A percentile compares a stretch with the other conserved stretches of the same genome.
These are phyloP conservation scores for Digitonthophagus gazella DNA, from an alignment of 2,888 invertebrate genomes.

Conservation along the genomic window DNA sequence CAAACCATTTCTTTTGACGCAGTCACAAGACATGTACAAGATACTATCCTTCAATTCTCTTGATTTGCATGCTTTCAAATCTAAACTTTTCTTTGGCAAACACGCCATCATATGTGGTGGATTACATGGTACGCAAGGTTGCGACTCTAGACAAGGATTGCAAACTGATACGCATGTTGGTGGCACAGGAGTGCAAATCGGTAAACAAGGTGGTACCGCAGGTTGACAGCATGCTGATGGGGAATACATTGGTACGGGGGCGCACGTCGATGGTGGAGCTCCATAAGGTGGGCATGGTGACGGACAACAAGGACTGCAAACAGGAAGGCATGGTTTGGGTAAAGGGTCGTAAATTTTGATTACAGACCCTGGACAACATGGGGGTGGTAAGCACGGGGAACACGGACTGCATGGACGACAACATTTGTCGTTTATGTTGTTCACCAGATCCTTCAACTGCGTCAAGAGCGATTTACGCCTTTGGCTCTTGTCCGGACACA, in stretches of 20 bases:
- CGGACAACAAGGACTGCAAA: constrained; percentile 57
- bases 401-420: constrained; percentile 31
- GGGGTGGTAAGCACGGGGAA: constrained; percentile 48
- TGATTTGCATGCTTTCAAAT: constrained; percentile 49
- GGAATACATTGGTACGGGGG: constrained; percentile 44
- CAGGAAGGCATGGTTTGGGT: constrained; percentile 59
- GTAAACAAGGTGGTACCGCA: constrained; percentile 31
- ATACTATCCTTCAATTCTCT: constrained; percentile 58
- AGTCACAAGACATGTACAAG: constrained; percentile 58
- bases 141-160: constrained; percentile 54
- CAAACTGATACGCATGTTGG: constrained; percentile 55
- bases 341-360: constrained; percentile 57
- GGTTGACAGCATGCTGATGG: no score
- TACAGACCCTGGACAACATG: constrained; percentile 42
- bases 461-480: constrained; percentile 41
- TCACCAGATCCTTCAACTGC: constrained; percentile 43
- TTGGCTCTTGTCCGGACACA: constrained; percentile 34
- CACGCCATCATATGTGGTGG: no score
- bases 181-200: constrained; percentile 44
- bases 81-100: constrained; percentile 40
- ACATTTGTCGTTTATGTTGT: constrained; percentile 41
- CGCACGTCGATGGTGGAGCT: no score
- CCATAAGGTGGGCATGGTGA: constrained; percentile 50
- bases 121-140: constrained; percentile 59
- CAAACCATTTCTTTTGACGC: no score